Conservation (phyloP, 2,797 vertebrate species). For the Lutra lutra region DNA sequence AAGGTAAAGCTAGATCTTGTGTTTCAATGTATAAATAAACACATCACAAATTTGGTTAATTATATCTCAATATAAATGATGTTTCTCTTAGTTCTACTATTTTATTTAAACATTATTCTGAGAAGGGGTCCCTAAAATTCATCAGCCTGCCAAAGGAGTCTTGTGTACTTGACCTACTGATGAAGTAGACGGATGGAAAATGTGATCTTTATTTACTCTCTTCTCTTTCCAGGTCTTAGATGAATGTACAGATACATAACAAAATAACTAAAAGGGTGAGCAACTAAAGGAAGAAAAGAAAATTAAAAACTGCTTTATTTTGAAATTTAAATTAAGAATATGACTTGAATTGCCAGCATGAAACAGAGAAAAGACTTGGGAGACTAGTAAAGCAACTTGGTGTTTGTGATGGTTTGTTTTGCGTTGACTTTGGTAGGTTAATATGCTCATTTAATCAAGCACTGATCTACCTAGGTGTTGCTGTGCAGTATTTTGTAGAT, state of each 20-base stretch:
- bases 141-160: not conserved
- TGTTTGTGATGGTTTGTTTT: not conserved
- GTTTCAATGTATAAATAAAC: constrained; percentile 7
- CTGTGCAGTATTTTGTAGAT: not conserved
- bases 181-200: not conserved
- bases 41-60: not conserved
- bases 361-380: not conserved
- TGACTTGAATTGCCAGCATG: not conserved
- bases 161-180: not conserved
- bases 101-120: not conserved
- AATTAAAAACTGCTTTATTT: not conserved
- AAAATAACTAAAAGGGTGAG: not conserved
- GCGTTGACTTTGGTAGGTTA: not conserved
- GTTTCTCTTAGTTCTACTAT: not conserved
- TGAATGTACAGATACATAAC: not conserved
- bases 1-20: not conserved
- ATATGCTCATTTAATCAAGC: not conserved
- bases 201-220: not conserved
- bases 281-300: not conserved
- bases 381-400: not conserved
- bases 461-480: not conserved
- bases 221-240: not conserved
- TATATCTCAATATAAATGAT: not conserved
- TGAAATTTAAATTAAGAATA: constrained; percentile 13
- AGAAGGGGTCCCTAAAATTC: not conserved